Percentiles rank a stretch among this genome's conserved stretches.
phyloP scores from a whole-genome alignment of 2,113 vertebrate species.

The Oenanthe oenanthe region DNA sequence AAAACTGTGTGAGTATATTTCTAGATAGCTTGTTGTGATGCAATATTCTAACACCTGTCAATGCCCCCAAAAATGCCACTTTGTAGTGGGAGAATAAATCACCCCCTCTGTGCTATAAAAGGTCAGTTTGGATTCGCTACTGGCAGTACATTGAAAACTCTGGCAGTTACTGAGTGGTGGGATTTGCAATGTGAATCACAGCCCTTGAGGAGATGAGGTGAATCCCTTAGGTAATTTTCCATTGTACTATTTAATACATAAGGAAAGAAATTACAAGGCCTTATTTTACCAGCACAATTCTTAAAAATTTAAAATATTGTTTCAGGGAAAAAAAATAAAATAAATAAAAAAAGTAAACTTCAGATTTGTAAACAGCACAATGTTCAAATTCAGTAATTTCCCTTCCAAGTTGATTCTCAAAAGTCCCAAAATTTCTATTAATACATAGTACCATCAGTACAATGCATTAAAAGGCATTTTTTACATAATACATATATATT shows the following conservation, averaged over 20 bases:
- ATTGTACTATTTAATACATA: not conserved
- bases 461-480: not conserved
- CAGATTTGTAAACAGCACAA: not conserved
- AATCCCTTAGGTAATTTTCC: not conserved
- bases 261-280: not conserved
- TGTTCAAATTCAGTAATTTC: not conserved
- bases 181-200: not conserved
- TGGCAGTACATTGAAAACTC: not conserved
- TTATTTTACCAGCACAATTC: not conserved
- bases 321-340: not conserved
- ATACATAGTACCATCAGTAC: not conserved
- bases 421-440: not conserved
- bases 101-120: not conserved
- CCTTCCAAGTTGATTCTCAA: not conserved
- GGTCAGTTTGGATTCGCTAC: not conserved
- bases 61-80: not conserved
- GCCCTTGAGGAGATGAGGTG: not conserved
- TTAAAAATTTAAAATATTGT: not conserved
- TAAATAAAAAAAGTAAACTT: not conserved
- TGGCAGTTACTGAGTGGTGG: not conserved
- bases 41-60: not conserved
- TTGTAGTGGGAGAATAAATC: not conserved
- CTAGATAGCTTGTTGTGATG: not conserved
- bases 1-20: not conserved
- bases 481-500: not conserved